Base-by-base conservation (phyloP, 2,113 vertebrate species). In the Pseudolaguvia tuberculata region DNA sequence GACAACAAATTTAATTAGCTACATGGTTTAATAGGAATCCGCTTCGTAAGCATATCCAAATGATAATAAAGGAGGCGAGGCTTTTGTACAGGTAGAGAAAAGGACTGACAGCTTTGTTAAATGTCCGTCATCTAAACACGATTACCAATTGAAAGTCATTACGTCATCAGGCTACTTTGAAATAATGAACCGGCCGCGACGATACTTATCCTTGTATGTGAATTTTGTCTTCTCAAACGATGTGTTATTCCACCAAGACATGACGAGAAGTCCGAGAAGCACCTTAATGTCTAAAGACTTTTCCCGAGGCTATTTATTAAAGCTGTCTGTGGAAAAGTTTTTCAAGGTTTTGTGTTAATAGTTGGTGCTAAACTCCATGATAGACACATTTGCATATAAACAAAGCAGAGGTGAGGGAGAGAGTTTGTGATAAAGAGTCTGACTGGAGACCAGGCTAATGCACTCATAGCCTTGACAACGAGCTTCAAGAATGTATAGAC, bases 401-500 rank as follows among this genome's bases (percentile, higher is more conserved):
- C 72, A 65, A 52, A 27, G 72, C 59, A 17, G 15, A 2, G 21
- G 6, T 10, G 59, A 50, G 25, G 27, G 75, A 17, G 1, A 42
- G 58, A 59, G 47, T 25, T n/a, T n/a, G 31, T 55, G 66, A 52
- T 20, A 18, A 52, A 18, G 48, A 35, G n/a, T 13, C 50, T 27
- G 45, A 25, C 21, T 23, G 50, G n/a, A 14, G 55, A 20, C 53
- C 50, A 53, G 31, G 59, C 25, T 18, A 15, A 31, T 77, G 45
- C 48, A 62, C 53, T 59, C n/a, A n/a, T 50, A 25, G 29, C 63
- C 70, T 73, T 73, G 71, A 57, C 53, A 57, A 68, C 7, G 18
- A 20, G 59, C 55, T 58, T 73, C 71, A 72, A 58, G 52, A 11
- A n/a, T 78, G 52, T 78, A 65, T 50, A 72, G 59, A 71, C 61